Percentiles rank a stretch among this genome's conserved stretches.
These are phyloP conservation scores for Hapalemur alaotrensis DNA, from an alignment of 2,797 vertebrate genomes.

Conservation along the genomic window DNA sequence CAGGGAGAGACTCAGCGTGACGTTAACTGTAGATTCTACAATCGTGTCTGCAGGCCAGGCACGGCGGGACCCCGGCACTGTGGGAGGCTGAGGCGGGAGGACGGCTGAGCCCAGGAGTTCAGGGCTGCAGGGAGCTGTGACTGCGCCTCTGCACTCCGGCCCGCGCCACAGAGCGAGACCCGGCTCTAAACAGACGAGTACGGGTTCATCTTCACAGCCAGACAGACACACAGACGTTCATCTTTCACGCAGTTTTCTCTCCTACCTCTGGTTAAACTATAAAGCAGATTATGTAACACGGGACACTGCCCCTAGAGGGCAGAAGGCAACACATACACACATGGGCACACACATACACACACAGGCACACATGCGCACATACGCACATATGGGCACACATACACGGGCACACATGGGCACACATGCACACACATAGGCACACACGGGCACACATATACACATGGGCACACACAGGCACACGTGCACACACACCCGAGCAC, in stretches of 20 bases:
- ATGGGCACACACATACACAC: no score
- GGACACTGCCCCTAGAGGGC: neutral
- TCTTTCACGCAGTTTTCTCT: fast-evolving
- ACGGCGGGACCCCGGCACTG: neutral
- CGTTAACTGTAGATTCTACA: fast-evolving
- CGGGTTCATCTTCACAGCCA: neutral
- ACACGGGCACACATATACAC: no score
- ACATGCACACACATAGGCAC: neutral
- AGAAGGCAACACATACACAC: neutral
- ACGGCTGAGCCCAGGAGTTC: neutral
- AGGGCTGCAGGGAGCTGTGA: neutral
- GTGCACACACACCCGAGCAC: neutral
- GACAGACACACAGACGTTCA: fast-evolving
- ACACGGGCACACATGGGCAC: no score
- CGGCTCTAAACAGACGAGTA: neutral
- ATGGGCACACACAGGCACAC: no score
- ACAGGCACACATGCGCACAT: no score
- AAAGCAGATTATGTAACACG: fast-evolving
- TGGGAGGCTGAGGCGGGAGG: neutral
- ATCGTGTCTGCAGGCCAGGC: neutral
- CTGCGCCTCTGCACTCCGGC: no score
- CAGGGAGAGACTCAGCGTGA: neutral
- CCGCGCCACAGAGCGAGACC: neutral
- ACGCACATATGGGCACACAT: no score
- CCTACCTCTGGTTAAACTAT: fast-evolving